Evolutionary conservation across 2,797 vertebrate genomes (phyloP), one percentile per base, ranked within the genome.

Genomic region (Kryptopterus vitreolus): DNA sequence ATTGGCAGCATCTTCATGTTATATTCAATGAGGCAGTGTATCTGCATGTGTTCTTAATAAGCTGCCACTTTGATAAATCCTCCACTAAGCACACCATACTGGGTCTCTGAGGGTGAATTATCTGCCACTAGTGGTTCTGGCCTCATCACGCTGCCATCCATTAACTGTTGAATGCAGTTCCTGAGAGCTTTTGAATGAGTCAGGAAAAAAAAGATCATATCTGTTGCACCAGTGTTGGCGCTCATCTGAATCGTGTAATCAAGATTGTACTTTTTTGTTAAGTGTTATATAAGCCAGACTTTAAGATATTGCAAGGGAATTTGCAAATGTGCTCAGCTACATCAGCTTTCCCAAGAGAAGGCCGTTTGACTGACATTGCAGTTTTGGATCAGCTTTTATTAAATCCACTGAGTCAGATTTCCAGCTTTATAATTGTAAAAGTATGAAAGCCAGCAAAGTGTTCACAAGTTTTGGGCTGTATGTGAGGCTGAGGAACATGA

Each of bases 51-150:
- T 65, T 66, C 12, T 70, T 9, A 61, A 57, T 35, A 62, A 57
- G 4, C 38, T 46, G 48, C 77, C 31, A 78, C 68, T 85, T 75
- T 85, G 70, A 38, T 70, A 58, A 81, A 46, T 78, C 52, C 80
- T 58, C 33, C 35, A 68, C 50, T 76, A 43, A 13, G 75, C 55
- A 43, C 48, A 65, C 59, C 61, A 26, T 59, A 35, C n/a, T 38
- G 33, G 35, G 24, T 50, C 68, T 63, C 71, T 74, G 57, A 68
- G 59, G 70, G 76, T 70, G 71, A 63, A 33, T 81, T 77, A 78
- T 53, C 43, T 52, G 31, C 76, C 79, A 81, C 78, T 78, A 78
- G 48, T 78, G 52, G 61, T 57, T 80, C 75, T 35, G 31, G n/a
- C 29, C 76, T 50, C 33, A 76, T 78, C 59, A 72, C 38, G 50